Percentiles rank a stretch among this genome's conserved stretches.
These are phyloP conservation scores for Hylomyscus alleni DNA, from an alignment of 2,797 vertebrate species.

Conservation along the genomic window DNA sequence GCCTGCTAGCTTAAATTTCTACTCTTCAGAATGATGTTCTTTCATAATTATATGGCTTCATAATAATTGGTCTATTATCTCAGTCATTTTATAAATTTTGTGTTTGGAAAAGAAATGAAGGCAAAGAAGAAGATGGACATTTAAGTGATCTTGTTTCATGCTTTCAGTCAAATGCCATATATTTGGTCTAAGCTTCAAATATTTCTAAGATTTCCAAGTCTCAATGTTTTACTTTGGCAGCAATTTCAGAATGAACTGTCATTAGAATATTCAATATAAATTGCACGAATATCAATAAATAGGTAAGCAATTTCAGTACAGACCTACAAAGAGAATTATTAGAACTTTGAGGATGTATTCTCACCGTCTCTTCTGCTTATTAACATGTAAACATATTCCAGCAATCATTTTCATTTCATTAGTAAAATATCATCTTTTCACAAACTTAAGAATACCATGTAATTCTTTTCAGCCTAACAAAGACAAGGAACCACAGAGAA, in stretches of 20 bases:
- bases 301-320: constrained; percentile 40
- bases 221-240: constrained; percentile 44
- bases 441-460: constrained; percentile 69
- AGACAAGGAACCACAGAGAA: constrained; percentile 71
- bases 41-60: background rate
- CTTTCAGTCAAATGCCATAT: constrained; percentile 40
- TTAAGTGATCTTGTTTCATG: constrained; percentile 47
- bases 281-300: constrained; percentile 65
- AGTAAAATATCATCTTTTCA: constrained; percentile 72
- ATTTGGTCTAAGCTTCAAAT: background rate
- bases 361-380: constrained; percentile 5
- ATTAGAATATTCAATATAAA: constrained; percentile 4
- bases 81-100: background rate
- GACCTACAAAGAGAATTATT: constrained; percentile 63
- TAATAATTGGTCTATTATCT: constrained; percentile 49
- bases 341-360: constrained; percentile 51
- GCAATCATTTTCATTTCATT: constrained; percentile 76
- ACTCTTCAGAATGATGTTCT: constrained; percentile 19
- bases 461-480: constrained; percentile 73
- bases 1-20: constrained; percentile 22
- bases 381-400: constrained; percentile 75
- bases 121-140: background rate
- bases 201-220: background rate
- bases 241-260: constrained; percentile 42
- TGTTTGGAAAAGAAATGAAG: background rate